Evolutionary conservation across 2,797 vertebrate genomes (phyloP), one percentile per base, ranked within the genome.

Genomic region (Sorex maritimensis): DNA sequence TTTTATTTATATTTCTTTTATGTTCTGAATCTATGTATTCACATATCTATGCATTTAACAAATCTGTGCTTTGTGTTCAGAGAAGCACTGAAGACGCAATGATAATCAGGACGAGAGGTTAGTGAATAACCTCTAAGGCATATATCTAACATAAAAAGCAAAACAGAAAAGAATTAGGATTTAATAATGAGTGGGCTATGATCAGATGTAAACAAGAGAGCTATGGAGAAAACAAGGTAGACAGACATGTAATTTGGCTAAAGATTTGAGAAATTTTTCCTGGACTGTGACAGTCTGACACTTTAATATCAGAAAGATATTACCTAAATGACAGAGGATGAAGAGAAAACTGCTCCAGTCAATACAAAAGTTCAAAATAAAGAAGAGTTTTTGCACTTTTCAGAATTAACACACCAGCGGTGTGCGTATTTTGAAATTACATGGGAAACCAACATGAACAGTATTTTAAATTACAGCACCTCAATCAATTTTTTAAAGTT

Each of bases 341-440:
- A 58, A 23, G 38, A 67, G 34, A 86, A 58, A 17, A 24, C 0
- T 67, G 2, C 3, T 4, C 17, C 21, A 26, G 30, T 13, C 2
- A 78, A 38, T 69, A 21, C 7, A n/a, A 90, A 95, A 30, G 81
- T 30, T 83, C 19, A 91, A 14, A 87, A 2, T 6, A 89, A 1
- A 7, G 74, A 91, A 65, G 5, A 79, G 3, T 7, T 23, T 6
- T 30, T 10, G 4, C 30, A 71, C 5, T 74, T 67, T 26, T 14
- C 13, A 55, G 52, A 55, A 55, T 14, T 55, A 12, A 17, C 17
- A 55, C 52, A 55, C 13, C 14, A 12, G 13, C 17, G 17, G 14
- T 55, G 52, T 10, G 13, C 14, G 2, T 13, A 14, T 55, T 14
- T 14, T 55, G 17, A 15, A 55, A 55, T 55, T 55, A 55, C 17